A percentile compares a stretch with the other conserved stretches of the same genome.
Evolutionary conservation across 1,140 invertebrate genomes (phyloP).

Genomic region (Panulirus ornatus): DNA sequence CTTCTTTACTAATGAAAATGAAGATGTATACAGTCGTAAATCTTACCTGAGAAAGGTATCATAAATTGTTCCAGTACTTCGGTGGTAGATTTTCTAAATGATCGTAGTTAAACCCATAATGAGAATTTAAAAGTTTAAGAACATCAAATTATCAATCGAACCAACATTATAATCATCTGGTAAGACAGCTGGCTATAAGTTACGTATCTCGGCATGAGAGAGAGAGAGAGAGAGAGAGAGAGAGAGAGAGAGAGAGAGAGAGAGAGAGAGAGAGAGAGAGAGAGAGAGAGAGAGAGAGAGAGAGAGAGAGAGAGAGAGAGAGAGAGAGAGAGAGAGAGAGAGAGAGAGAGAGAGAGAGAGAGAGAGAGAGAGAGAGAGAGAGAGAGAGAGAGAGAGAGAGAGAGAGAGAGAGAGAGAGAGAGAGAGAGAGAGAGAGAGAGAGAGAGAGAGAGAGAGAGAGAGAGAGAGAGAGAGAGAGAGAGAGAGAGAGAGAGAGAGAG

Average conservation of each 20-base stretch:
- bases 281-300: constrained; percentile 29
- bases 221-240: constrained; percentile 26
- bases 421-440: constrained; percentile 6
- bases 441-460: constrained; percentile 29
- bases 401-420: neutral
- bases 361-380: neutral
- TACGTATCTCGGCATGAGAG: neutral
- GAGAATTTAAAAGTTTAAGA: neutral
- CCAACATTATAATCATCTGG: neutral
- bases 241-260: constrained; percentile 15
- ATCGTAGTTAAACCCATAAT: too few species aligned
- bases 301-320: constrained; percentile 17
- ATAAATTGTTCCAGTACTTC: too few species aligned
- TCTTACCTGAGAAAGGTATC: too few species aligned
- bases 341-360: neutral
- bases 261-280: constrained; percentile 29
- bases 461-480: constrained; percentile 26
- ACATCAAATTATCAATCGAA: neutral
- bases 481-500: constrained; percentile 15
- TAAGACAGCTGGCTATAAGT: neutral
- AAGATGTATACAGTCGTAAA: too few species aligned
- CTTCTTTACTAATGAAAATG: too few species aligned
- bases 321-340: neutral
- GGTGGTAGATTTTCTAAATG: too few species aligned
- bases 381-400: neutral